Conservation (phyloP, 2,888 invertebrate species). For the Tetranychus truncatus region DNA sequence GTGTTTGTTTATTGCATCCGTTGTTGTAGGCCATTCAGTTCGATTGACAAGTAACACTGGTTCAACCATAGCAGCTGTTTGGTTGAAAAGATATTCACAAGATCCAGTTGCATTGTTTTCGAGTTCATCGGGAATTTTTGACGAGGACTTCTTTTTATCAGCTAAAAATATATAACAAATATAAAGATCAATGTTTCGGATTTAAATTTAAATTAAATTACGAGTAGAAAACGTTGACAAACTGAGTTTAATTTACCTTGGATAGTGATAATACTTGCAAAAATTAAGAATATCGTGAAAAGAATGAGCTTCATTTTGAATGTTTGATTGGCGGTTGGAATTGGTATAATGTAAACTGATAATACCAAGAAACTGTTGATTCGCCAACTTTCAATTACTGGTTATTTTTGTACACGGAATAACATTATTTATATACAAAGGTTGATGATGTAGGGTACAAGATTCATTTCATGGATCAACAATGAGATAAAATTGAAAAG, state of each 20-base stretch:
- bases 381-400: too few relatives aligned
- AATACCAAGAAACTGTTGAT: too few relatives aligned
- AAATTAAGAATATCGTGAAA: not conserved
- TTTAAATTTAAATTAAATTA: not conserved
- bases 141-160: not conserved
- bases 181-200: too few relatives aligned
- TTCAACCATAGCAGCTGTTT: not conserved
- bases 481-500: too few relatives aligned
- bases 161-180: not conserved
- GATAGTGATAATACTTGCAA: not conserved
- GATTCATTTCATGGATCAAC: too few relatives aligned
- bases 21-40: not conserved
- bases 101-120: not conserved
- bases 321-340: not conserved
- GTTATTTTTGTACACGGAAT: too few relatives aligned
- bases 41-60: not conserved
- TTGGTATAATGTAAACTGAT: too few relatives aligned
- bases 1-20: not conserved
- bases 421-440: too few relatives aligned
- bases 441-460: too few relatives aligned
- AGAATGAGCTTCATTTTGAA: not conserved
- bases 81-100: not conserved
- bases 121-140: not conserved
- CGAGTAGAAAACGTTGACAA: not conserved
- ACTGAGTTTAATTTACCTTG: not conserved